These are phyloP conservation scores for Aldabrachelys gigantea DNA, from an alignment of 2,113 vertebrate genomes.

Conservation along the genomic window DNA sequence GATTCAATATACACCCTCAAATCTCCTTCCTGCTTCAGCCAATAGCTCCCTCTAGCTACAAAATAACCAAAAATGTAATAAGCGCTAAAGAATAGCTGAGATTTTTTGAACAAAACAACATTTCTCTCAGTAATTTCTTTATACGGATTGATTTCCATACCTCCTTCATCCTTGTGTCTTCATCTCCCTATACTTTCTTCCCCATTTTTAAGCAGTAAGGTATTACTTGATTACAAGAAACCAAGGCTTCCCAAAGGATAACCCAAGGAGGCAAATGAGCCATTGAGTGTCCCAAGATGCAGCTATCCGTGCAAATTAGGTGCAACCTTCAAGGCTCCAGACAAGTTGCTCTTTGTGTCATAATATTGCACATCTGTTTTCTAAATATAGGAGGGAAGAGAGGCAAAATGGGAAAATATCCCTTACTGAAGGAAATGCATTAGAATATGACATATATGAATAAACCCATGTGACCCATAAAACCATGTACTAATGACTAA, in stretches of 20 bases:
- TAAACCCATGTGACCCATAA: not conserved
- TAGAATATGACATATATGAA: not conserved
- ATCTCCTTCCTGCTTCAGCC: not conserved
- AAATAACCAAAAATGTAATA: not conserved
- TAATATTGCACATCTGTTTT: not conserved
- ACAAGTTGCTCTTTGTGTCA: not conserved
- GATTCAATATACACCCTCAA: not conserved
- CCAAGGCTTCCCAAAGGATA: not conserved
- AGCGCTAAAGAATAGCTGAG: not conserved
- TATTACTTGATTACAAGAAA: not conserved
- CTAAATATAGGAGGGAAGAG: not conserved
- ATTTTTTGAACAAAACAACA: not conserved
- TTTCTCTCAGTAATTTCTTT: not conserved
- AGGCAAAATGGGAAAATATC: not conserved
- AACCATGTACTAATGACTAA: too few species aligned
- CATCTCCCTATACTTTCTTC: not conserved
- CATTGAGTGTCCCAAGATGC: not conserved
- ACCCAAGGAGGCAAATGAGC: not conserved
- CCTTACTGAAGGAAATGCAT: not conserved
- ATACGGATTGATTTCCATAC: not conserved
- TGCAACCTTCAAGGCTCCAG: not conserved
- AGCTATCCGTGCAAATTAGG: not conserved
- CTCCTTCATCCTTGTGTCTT: not conserved
- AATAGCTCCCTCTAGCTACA: not conserved
- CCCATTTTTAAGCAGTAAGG: not conserved